Evolutionary conservation across 2,113 vertebrate species (phyloP), one percentile per base, ranked within the genome.

Genomic region (Datnioides undecimradiatus): DNA sequence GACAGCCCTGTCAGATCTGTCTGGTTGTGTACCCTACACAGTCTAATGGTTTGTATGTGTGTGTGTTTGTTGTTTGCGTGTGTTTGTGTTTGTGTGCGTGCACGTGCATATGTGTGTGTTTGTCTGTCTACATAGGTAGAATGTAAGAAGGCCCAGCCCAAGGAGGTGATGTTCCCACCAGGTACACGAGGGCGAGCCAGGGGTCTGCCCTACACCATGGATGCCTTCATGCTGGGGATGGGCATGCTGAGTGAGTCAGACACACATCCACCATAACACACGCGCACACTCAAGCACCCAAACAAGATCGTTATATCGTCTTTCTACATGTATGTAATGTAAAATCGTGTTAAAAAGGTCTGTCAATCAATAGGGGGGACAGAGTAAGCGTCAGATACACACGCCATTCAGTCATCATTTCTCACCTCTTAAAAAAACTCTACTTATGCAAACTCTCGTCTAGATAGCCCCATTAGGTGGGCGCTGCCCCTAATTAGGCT

Each of bases 111-210:
- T 85, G 81, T 82, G 82, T 85, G 51, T 89, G 87, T 87, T 70
- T 85, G 88, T 93, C 82, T 88, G 87, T 90, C 73, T 90, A 91
- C 94, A 95, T 97, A 99, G 97, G 97, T 99, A 97, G 97, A 99
- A 97, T 99, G 97, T 98, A 99, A 99, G 97, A 99, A 99, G 95
- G 97, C 97, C 94, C 97, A 99, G 93, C 97, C 97, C 93, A 99
- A 99, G 93, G 97, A 99, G 95, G 97, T 99, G 95, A 98, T 99
- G 97, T 99, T 98, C 95, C 97, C 97, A 73, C 97, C 97, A 77
- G 97, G 97, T 90, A 98, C 97, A 52, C 95, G 97, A 92, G 97
- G 97, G 84, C 95, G 97, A 94, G 97, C 97, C 80, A 95, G 97
- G 84, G 97, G 97, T 60, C 94, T 99, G 76, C 97, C 97, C 79